phyloP scores from a whole-genome alignment of 2,888 invertebrate genomes.

The Odontocolon sp. region DNA sequence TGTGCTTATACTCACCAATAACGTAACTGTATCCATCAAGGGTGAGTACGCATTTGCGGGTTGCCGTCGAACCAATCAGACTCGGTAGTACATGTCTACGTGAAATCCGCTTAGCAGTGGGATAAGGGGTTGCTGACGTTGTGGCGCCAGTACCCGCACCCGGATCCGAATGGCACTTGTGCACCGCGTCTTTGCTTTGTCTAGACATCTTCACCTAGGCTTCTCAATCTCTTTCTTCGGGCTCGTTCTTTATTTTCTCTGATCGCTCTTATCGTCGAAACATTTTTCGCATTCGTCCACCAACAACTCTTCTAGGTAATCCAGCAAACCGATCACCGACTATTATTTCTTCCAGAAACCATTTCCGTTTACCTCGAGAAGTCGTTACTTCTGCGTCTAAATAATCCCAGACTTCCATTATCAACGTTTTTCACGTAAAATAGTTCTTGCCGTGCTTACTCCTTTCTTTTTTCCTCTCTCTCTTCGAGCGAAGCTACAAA shows the following conservation, averaged over 20 bases:
- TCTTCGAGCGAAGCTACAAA: background rate
- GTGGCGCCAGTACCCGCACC: constrained; percentile 81
- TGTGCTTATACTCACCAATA: constrained; percentile 89
- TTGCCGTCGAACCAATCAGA: constrained; percentile 81
- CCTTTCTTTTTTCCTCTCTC: background rate
- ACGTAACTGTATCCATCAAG: constrained; percentile 94
- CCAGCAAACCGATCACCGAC: constrained; percentile 37
- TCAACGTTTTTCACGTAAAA: constrained; percentile 41
- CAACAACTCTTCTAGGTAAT: constrained; percentile 33
- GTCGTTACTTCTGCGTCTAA: constrained; percentile 32
- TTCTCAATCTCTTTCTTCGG: constrained; percentile 27
- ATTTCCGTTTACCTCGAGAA: constrained; percentile 45
- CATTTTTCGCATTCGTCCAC: constrained; percentile 19
- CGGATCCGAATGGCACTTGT: constrained; percentile 87
- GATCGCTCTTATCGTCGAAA: constrained; percentile 43
- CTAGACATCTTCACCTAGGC: constrained; percentile 73
- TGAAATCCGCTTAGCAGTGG: constrained; percentile 70
- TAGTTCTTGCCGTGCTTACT: background rate
- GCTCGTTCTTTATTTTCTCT: background rate
- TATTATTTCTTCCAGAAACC: constrained; percentile 39
- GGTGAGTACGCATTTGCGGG: constrained; percentile 91
- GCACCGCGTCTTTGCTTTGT: constrained; percentile 84
- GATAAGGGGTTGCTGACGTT: constrained; percentile 69
- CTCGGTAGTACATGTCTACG: constrained; percentile 74
- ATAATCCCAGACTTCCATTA: constrained; percentile 52